Conservation (phyloP, 1,140 invertebrate genomes). For the Drosophila pseudoobscura region DNA sequence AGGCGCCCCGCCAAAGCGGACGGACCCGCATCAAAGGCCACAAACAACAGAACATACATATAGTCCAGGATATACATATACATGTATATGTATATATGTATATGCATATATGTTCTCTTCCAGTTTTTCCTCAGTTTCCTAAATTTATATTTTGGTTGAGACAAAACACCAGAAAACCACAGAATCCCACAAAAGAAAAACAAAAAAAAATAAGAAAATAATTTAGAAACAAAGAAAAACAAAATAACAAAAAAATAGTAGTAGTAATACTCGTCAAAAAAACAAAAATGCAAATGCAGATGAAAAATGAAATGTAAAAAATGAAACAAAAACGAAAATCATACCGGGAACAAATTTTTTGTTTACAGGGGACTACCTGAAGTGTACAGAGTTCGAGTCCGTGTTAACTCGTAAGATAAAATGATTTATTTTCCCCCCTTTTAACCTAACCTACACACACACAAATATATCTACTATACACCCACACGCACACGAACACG, state of each 20-base stretch:
- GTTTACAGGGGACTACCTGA: constrained; percentile 90
- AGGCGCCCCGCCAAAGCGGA: no score
- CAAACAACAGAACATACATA: no score
- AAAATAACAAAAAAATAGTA: constrained; percentile 15
- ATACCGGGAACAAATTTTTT: constrained; percentile 86
- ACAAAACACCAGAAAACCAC: constrained; percentile 25
- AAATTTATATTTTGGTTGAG: constrained; percentile 45
- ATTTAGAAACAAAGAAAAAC: background rate
- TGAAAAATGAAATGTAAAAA: constrained; percentile 50
- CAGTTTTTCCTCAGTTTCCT: constrained; percentile 32
- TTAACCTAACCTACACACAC: constrained; percentile 43
- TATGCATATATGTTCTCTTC: constrained; percentile 53
- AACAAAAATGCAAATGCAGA: constrained; percentile 18
- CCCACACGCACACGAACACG: constrained; percentile 8
- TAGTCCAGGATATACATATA: constrained; percentile 35
- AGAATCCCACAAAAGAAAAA: constrained; percentile 21
- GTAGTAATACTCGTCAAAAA: constrained; percentile 11
- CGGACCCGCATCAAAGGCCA: no score
- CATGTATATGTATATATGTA: constrained; percentile 40
- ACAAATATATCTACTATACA: constrained; percentile 35
- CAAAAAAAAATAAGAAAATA: constrained; percentile 9
- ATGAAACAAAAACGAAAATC: constrained; percentile 77
- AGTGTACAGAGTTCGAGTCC: constrained; percentile 90
- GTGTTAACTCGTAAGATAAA: constrained; percentile 89
- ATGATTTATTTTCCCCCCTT: constrained; percentile 72